phyloP scores from a whole-genome alignment of 2,113 vertebrate species.

The Epinephelus moara region DNA sequence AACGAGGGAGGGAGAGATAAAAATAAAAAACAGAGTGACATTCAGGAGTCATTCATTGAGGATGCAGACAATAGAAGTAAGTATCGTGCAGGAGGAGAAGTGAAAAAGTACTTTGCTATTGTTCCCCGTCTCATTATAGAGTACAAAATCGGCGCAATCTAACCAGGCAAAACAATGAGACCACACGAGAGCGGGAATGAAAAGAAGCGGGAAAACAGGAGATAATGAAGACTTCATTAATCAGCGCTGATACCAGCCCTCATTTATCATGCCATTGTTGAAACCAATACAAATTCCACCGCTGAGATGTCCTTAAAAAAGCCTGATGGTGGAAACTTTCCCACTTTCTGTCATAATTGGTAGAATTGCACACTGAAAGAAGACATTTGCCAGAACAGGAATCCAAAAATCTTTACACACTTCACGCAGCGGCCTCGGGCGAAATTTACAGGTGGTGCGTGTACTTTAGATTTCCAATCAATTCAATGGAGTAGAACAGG shows the following conservation, averaged over 20 bases:
- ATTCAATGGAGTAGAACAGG: conserved; percentile 26
- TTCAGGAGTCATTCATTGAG: conserved; percentile 70
- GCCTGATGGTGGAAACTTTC: conserved; percentile 61
- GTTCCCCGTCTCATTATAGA: conserved; percentile 61
- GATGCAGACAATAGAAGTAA: conserved; percentile 60
- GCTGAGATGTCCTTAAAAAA: conserved; percentile 63
- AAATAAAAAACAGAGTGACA: conserved; percentile 52
- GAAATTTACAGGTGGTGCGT: conserved; percentile 33
- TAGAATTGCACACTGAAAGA: not conserved
- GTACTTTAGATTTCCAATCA: conserved; percentile 43
- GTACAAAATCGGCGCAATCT: conserved; percentile 61
- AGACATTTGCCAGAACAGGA: not conserved
- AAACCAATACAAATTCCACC: conserved; percentile 59
- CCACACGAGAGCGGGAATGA: conserved; percentile 48
- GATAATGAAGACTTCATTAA: conserved; percentile 82
- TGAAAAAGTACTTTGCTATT: conserved; percentile 55
- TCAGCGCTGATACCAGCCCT: conserved; percentile 64
- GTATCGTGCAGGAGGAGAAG: conserved; percentile 50
- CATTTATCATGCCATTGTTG: conserved; percentile 73
- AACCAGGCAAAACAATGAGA: conserved; percentile 68
- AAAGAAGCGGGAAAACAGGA: conserved; percentile 63
- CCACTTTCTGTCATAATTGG: conserved; percentile 29
- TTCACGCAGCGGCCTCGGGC: not conserved
- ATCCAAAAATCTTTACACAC: conserved; percentile 6
- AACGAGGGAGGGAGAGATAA: conserved; percentile 25